Evolutionary conservation across 2,888 invertebrate species (phyloP).

Genomic region (Merodon equestris): DNA sequence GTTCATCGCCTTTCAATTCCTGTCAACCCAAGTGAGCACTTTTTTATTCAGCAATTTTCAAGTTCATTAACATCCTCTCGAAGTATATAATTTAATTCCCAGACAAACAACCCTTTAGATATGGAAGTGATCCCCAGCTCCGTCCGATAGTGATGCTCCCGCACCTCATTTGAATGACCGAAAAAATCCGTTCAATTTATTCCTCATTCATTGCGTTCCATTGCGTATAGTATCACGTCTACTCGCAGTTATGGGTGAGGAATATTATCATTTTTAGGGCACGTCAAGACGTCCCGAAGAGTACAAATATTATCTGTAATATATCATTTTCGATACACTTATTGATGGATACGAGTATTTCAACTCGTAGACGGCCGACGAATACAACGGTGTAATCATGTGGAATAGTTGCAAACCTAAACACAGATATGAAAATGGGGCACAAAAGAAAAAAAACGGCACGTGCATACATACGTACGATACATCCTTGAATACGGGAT

Average conservation of each 20-base stretch:
- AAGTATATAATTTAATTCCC: slow-evolving; percentile 34
- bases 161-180: slow-evolving; percentile 7
- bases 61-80: slow-evolving; percentile 39
- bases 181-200: slow-evolving; percentile 45
- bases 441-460: slow-evolving; percentile 2
- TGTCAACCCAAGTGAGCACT: background rate
- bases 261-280: slow-evolving; percentile 10
- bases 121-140: background rate
- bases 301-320: slow-evolving; percentile 37
- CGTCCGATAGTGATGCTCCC: background rate
- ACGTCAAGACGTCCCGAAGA: slow-evolving; percentile 32
- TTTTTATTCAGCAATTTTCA: slow-evolving; percentile 13
- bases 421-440: slow-evolving; percentile 47
- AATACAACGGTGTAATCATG: slow-evolving; percentile 34
- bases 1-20: background rate
- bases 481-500: slow-evolving; percentile 25
- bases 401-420: slow-evolving; percentile 49
- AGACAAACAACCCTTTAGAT: slow-evolving; percentile 26
- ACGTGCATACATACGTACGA: background rate
- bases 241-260: slow-evolving; percentile 4
- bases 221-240: slow-evolving; percentile 20
- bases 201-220: slow-evolving; percentile 37
- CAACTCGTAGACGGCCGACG: slow-evolving; percentile 17
- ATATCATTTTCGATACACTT: slow-evolving; percentile 52
- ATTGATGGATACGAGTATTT: slow-evolving; percentile 25